Evolutionary conservation across 2,888 invertebrate species (phyloP), one percentile per base, ranked within the genome.

Genomic region (Sepiola atlantica): DNA sequence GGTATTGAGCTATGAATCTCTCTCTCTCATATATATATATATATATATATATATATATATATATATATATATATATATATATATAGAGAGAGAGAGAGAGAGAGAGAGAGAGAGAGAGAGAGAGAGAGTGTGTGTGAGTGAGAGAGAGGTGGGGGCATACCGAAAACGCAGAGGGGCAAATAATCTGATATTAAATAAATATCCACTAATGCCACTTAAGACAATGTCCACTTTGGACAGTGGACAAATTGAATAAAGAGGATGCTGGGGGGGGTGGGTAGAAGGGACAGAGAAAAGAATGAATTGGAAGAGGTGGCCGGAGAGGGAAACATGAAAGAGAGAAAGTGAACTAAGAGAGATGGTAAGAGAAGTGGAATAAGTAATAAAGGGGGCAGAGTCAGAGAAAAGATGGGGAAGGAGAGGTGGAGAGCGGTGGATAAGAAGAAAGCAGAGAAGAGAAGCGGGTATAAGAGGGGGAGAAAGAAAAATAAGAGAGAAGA

Each of bases 171-270:
- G 77, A 77, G 77, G 77, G 77, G 24, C n/a, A 77, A 77, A 77
- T n/a, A 77, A 77, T n/a, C 77, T 77, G 77, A 77, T 77, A 77
- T 77, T 77, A 77, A 77, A n/a, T 77, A 77, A 77, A 77, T 77
- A 77, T 77, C 12, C 77, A 77, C 77, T 77, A 77, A 77, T 77
- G 77, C 77, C 77, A 77, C 77, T 77, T 77, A 77, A 77, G 77
- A 77, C 77, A 77, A 77, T 77, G 77, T 77, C 77, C 77, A 77
- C 77, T 77, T 77, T 77, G 77, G 77, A 77, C 77, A 77, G 77
- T 77, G 77, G 77, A 77, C 77, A 77, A 77, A 77, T 77, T 77
- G 77, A 77, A 77, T 77, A 77, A 77, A 77, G 77, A 77, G n/a
- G 16, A 77, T n/a, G n/a, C n/a, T 77, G 16, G 77, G 16, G 32